Conservation (phyloP, 2,113 vertebrate genomes). For the Nestor notabilis region DNA sequence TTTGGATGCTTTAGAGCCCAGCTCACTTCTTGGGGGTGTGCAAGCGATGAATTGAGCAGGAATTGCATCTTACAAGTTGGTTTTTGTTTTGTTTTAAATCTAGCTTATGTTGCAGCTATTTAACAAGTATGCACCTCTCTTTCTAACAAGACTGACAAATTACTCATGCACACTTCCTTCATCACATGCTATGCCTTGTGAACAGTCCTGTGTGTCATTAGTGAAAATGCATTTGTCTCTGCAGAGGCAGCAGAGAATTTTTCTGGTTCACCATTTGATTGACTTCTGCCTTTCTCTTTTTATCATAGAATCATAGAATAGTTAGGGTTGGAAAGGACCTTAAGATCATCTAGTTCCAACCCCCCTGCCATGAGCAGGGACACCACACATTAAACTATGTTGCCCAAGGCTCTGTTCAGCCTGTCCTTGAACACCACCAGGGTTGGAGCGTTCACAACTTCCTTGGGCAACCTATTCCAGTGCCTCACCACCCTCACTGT, state of each 20-base stretch:
- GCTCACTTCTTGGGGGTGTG: background rate
- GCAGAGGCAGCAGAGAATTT: background rate
- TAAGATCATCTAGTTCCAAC: too few species aligned
- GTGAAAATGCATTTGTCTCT: background rate
- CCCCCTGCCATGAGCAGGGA: too few species aligned
- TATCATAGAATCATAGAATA: too few species aligned
- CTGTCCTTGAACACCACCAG: too few species aligned
- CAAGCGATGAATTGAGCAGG: background rate
- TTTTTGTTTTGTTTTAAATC: background rate
- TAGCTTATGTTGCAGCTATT: background rate
- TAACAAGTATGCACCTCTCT: background rate
- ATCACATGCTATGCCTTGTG: background rate
- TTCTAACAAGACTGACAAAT: background rate
- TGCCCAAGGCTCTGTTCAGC: too few species aligned
- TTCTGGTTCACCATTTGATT: background rate
- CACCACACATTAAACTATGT: too few species aligned
- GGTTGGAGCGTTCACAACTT: too few species aligned
- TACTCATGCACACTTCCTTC: background rate
- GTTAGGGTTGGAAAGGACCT: too few species aligned
- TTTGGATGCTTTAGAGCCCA: background rate
- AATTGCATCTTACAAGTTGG: background rate
- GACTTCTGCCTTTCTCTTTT: background rate
- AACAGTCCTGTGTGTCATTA: background rate
- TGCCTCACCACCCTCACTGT: too few species aligned
- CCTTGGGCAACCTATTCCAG: too few species aligned